These are phyloP conservation scores for Tamandua tetradactyla DNA, from an alignment of 2,797 vertebrate genomes.

Conservation along the genomic window DNA sequence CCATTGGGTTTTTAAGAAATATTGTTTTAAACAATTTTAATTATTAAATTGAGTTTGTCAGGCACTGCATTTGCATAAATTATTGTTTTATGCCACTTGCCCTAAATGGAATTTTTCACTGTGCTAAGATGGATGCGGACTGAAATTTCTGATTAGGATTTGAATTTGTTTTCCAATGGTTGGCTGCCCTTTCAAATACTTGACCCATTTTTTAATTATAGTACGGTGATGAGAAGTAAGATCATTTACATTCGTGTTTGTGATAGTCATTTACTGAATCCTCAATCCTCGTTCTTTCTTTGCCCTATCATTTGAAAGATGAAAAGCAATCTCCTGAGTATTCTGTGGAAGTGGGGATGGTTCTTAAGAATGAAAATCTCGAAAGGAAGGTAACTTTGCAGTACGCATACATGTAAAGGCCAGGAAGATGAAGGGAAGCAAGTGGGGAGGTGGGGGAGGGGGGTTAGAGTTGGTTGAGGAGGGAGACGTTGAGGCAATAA, in stretches of 20 bases:
- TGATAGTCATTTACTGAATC: not conserved
- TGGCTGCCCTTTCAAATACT: not conserved
- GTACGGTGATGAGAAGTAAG: not conserved
- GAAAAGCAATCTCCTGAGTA: conserved; percentile 2
- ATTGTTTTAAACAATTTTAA: conserved; percentile 7
- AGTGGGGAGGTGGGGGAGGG: not conserved
- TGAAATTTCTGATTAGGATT: conserved; percentile 16
- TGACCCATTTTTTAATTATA: not conserved
- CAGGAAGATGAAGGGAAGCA: not conserved
- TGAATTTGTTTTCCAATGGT: conserved; percentile 15
- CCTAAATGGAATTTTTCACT: not conserved
- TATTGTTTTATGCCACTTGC: not conserved
- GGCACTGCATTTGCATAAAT: not conserved
- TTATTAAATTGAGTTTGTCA: conserved; percentile 22
- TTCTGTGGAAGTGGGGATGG: not conserved
- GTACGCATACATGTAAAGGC: not conserved
- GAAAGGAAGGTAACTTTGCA: not conserved
- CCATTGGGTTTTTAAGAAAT: too few species aligned
- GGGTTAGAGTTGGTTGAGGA: not conserved
- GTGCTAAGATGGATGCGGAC: not conserved
- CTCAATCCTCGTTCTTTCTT: not conserved
- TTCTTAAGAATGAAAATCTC: not conserved
- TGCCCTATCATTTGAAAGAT: conserved; percentile 1
- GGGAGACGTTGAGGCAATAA: not conserved
- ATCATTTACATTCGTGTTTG: conserved; percentile 37